Base-by-base conservation (phyloP, 92 coral and sea anemone species). In the Paramuricea clavata region DNA sequence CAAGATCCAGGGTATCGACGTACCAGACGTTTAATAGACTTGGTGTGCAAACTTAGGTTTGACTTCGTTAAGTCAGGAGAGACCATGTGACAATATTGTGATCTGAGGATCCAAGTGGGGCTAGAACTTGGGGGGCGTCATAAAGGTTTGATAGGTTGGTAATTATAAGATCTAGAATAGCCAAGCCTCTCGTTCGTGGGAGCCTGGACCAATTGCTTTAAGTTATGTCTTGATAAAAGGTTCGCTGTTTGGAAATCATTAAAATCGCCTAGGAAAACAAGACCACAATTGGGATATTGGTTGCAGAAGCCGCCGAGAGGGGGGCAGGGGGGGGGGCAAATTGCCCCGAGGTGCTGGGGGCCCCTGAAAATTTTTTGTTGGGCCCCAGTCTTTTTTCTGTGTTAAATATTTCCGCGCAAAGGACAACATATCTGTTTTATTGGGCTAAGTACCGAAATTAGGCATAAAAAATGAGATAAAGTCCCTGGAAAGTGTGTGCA, bases 1-100 rank as follows among this genome's bases (percentile, higher is more conserved):
- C 72, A 49, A 49, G 86, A 79, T 12, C 33, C 52, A 32, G 86
- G 86, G 81, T 44, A 90, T 21, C 44, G 87, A 21, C 82, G 93
- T 17, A 86, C 85, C 35, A 30, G 49, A 60, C 83, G 75, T 80
- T 86, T 86, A 36, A 11, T 2, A 61, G 76, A 16, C 32, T 21
- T 47, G 3, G 69, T 1, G 22, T 17, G 7, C 47, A 8, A 9
- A 6, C 12, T 22, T 26, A 7, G 5, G 13, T 15, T 23, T 2
- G 39, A 34, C 10, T 67, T 70, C 41, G 30, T 43, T 65, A 34
- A 11, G 13, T 31, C 3, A 12, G 86, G 86, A 19, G n/a, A n/a
- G 31, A 43, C 68, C 61, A 65, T 1, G 17, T 13, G 15, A 82
- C 77, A 19, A 26, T 16, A 22, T 69, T 81, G 27, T 81, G 86